Percentiles rank a stretch among this genome's conserved stretches.
Conservation (phyloP, 2,797 vertebrate species). For the Rhynchotus rufescens region DNA sequence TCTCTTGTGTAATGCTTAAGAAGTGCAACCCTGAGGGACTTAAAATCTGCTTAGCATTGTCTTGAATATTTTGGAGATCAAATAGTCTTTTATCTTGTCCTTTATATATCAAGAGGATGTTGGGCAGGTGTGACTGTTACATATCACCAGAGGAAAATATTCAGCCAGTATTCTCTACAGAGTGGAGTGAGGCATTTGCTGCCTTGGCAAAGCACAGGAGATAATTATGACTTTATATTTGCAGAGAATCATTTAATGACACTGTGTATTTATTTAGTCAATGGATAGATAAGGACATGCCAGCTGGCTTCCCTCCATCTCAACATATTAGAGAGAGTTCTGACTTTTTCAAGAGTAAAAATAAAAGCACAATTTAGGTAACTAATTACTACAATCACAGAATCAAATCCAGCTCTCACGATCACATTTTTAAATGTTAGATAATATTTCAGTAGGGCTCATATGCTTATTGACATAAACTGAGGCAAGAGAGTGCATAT, state of each 20-base stretch:
- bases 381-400: constrained; percentile 38
- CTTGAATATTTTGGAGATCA: background rate
- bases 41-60: background rate
- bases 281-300: background rate
- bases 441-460: constrained; percentile 26
- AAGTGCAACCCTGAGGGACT: background rate
- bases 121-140: background rate
- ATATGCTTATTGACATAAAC: background rate
- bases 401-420: constrained; percentile 38
- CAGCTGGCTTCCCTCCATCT: constrained; percentile 44
- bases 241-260: constrained; percentile 30
- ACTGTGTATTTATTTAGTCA: constrained; percentile 43
- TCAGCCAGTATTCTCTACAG: background rate
- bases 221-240: constrained; percentile 27
- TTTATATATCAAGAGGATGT: background rate
- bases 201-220: constrained; percentile 8
- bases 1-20: background rate
- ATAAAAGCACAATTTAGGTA: constrained; percentile 29
- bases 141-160: background rate
- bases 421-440: background rate
- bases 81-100: background rate
- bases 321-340: background rate
- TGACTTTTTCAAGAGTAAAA: constrained; percentile 33
- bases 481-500: background rate
- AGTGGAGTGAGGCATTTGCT: background rate